Conservation (phyloP, 2,113 vertebrate genomes). For the Dolichallabes microphthalmus region DNA sequence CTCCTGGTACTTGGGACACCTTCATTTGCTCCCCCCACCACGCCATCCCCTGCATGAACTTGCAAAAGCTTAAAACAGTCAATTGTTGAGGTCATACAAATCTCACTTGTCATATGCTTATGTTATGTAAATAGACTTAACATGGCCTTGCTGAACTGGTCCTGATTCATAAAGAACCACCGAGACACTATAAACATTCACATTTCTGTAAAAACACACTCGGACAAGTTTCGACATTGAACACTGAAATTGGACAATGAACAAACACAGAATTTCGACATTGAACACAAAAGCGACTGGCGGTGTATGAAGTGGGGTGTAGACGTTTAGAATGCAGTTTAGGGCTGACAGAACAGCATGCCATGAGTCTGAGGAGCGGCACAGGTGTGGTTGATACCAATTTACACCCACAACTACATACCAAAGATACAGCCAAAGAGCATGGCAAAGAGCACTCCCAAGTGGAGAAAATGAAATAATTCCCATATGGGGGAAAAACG, state of each 20-base stretch:
- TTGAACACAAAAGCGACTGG: not conserved
- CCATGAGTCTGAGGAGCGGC: constrained; percentile 52
- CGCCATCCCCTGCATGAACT: too few relatives aligned
- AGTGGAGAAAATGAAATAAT: constrained; percentile 30
- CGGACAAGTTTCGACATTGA: not conserved
- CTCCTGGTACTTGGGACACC: not conserved
- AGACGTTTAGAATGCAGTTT: constrained; percentile 61
- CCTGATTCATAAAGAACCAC: not conserved
- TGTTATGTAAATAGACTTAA: not conserved
- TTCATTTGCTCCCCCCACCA: not conserved
- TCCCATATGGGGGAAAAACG: too few relatives aligned
- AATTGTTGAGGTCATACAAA: not conserved
- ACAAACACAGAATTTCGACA: too few relatives aligned
- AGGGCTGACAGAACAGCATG: constrained; percentile 57
- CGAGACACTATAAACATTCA: not conserved
- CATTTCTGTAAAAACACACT: not conserved
- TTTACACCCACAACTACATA: constrained; percentile 17
- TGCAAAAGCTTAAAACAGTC: not conserved
- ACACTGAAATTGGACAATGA: too few relatives aligned
- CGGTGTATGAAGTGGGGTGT: not conserved
- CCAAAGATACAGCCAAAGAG: not conserved
- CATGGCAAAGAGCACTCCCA: constrained; percentile 45
- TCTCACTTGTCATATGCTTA: not conserved
- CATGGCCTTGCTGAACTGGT: not conserved
- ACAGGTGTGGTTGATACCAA: constrained; percentile 41